phyloP scores from a whole-genome alignment of 2,888 invertebrate species.

The Drosophila ezoana region DNA sequence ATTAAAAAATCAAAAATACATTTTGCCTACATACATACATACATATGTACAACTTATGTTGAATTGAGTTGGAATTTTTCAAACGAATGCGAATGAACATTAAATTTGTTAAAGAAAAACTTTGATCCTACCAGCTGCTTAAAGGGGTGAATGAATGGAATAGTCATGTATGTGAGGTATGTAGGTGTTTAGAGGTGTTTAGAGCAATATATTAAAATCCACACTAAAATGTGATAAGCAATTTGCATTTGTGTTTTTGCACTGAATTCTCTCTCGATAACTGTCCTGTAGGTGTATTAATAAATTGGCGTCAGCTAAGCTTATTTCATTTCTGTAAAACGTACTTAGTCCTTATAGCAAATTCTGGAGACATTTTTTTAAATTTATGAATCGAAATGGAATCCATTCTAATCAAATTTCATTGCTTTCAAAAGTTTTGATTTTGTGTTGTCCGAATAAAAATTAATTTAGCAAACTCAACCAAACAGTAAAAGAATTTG shows the following conservation, averaged over 20 bases:
- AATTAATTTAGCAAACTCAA: too few species aligned
- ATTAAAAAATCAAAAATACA: conserved; percentile 56
- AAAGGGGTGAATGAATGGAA: conserved; percentile 2
- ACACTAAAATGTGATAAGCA: conserved; percentile 21
- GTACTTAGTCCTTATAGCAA: too few species aligned
- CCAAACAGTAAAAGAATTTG: too few species aligned
- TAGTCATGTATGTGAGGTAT: conserved; percentile 17
- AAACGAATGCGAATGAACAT: conserved; percentile 48
- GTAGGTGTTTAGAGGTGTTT: conserved; percentile 25
- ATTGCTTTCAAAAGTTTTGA: too few species aligned
- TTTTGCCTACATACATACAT: conserved; percentile 61
- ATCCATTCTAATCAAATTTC: too few species aligned
- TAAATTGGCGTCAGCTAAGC: not conserved
- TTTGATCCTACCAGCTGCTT: conserved; percentile 33
- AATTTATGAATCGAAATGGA: too few species aligned
- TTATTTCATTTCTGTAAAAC: too few species aligned
- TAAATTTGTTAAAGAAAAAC: conserved; percentile 56
- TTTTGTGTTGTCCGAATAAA: too few species aligned
- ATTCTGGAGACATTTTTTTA: too few species aligned
- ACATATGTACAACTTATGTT: conserved; percentile 54
- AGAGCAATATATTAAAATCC: conserved; percentile 33
- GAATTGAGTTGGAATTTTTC: conserved; percentile 53
- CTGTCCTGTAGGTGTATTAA: not conserved
- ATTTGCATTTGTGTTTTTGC: conserved; percentile 24
- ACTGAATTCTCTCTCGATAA: conserved; percentile 5